Conservation (phyloP, 2,113 vertebrate species). For the Danio rerio region DNA sequence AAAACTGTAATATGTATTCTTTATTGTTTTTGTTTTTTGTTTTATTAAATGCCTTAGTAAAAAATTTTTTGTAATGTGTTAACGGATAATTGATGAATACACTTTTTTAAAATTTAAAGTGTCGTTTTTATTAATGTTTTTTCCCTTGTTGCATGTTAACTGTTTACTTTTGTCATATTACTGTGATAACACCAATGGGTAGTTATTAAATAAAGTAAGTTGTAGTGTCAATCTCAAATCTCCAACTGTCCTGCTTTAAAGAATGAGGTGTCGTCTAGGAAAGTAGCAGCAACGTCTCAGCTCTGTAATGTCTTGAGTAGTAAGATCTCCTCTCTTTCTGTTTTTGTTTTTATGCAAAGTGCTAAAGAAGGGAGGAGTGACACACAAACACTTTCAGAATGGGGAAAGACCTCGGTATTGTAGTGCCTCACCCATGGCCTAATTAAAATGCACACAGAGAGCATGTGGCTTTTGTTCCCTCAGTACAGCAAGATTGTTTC, state of each 20-base stretch:
- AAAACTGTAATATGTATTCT: too few species aligned
- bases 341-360: constrained; percentile 72
- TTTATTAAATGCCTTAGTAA: too few species aligned
- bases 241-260: background rate
- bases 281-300: background rate
- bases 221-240: background rate
- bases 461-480: constrained; percentile 73
- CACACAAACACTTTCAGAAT: constrained; percentile 69
- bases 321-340: constrained; percentile 45
- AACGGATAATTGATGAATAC: too few species aligned
- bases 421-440: constrained; percentile 72
- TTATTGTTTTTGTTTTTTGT: too few species aligned
- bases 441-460: constrained; percentile 75
- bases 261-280: background rate
- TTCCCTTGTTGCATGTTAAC: too few species aligned
- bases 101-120: too few species aligned
- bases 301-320: constrained; percentile 3
- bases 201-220: too few species aligned
- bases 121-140: too few species aligned
- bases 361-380: constrained; percentile 60
- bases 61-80: too few species aligned
- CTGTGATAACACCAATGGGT: background rate
- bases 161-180: background rate
- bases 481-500: constrained; percentile 70
- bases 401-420: constrained; percentile 73